Base-by-base conservation (phyloP, 2,888 invertebrate species). In the Drosophila barbarae region DNA sequence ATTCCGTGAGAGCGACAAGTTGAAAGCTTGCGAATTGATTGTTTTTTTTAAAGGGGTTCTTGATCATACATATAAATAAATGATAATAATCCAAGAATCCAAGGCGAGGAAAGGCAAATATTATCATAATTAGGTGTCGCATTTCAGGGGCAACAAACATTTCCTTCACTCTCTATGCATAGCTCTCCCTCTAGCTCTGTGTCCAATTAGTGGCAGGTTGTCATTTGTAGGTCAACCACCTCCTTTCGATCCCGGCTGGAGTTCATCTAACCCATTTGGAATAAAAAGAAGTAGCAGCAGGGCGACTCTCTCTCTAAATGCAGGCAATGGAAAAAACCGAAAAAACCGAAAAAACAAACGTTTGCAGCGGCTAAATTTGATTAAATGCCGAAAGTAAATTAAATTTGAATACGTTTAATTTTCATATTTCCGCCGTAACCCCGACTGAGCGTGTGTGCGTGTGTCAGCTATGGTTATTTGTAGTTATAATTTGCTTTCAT, bases 391-490 rank as follows among this genome's bases (percentile, higher is more conserved):
- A 73, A 74, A 77, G 72, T 71, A 81, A 81, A 81, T 81, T 77
- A 58, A 80, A 81, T 81, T 81, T 83, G 81, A 81, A 81, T 81
- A 79, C 80, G 83, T 80, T 81, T 81, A 81, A 81, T 81, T 81
- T 83, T 81, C 80, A 83, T 73, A 83, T 82, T 76, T 80, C 80
- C 80, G 77, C 52, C 56, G 54, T 60, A 51, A 47, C 18, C 12
- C 51, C 36, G 18, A 12, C 36, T 5, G 56, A 36, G 32, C 44
- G 26, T 50, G 15, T 39, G 38, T 60, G n/a, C 46, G n/a, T 50
- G 38, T 63, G 44, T 46, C 32, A n/a, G 9, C 47, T 35, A 57
- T 66, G 51, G 68, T 42, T 71, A 72, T 78, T 78, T 71, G 69
- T 71, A 64, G 68, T 72, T 70, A 69, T 73, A 76, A 81, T 79